These are phyloP conservation scores for Taenaris catops DNA, from an alignment of 2,888 invertebrate species.

Conservation along the genomic window DNA sequence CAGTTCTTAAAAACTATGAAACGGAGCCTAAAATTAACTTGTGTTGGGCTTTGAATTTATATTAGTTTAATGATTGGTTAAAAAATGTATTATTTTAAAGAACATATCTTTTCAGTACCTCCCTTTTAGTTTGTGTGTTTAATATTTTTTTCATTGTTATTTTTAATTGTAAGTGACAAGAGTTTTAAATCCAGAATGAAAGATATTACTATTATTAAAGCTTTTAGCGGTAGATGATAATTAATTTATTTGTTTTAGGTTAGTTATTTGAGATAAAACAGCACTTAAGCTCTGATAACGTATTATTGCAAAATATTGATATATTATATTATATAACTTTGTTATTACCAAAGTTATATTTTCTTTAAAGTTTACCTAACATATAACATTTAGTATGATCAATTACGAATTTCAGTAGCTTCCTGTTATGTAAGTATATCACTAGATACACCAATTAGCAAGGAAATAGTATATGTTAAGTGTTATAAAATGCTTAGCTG, in stretches of 20 bases:
- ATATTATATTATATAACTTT: constrained; percentile 20
- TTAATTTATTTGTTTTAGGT: constrained; percentile 56
- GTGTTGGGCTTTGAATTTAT: too few relatives aligned
- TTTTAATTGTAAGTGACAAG: constrained; percentile 61
- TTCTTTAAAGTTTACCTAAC: constrained; percentile 27
- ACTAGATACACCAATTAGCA: constrained; percentile 18
- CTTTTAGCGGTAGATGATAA: constrained; percentile 47
- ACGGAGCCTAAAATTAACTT: too few relatives aligned
- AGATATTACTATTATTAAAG: constrained; percentile 68
- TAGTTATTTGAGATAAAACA: constrained; percentile 19
- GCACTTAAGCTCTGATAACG: constrained; percentile 21
- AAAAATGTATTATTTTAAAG: constrained; percentile 10
- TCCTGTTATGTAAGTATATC: constrained; percentile 14
- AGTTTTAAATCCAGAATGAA: constrained; percentile 68
- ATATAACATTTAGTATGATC: constrained; percentile 6
- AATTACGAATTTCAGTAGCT: constrained; percentile 14
- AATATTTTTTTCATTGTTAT: constrained; percentile 50
- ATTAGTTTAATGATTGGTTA: too few relatives aligned
- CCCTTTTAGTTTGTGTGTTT: constrained; percentile 40
- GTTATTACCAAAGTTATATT: constrained; percentile 40
- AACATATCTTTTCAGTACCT: constrained; percentile 37
- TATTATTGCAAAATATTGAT: constrained; percentile 26
- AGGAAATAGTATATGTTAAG: constrained; percentile 13
- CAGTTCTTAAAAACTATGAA: too few relatives aligned
- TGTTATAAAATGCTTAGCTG: constrained; percentile 50